phyloP scores from a whole-genome alignment of 2,888 invertebrate species.

The Cactoblastis cactorum region DNA sequence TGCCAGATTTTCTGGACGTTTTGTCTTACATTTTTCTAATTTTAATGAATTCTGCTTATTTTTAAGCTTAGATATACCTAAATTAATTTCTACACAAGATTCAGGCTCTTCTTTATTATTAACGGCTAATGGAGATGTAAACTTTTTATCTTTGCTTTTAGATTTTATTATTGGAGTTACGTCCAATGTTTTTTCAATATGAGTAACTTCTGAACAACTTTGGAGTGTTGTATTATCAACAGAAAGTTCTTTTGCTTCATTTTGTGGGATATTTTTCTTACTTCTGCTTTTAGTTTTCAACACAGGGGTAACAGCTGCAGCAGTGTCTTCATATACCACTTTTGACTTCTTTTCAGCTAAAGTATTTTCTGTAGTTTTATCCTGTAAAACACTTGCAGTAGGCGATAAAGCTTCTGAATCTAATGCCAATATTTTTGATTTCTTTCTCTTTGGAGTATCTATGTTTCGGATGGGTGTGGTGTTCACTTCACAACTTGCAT shows the following conservation, averaged over 20 bases:
- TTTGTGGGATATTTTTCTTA: background rate
- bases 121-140: background rate
- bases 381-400: background rate
- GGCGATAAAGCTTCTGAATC: constrained; percentile 25
- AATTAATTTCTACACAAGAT: background rate
- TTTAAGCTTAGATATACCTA: background rate
- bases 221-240: background rate
- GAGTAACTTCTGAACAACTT: background rate
- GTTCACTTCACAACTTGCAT: constrained; percentile 18
- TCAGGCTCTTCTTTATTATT: background rate
- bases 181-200: background rate
- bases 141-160: constrained; percentile 31
- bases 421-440: constrained; percentile 39
- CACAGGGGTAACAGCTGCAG: background rate
- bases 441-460: constrained; percentile 44
- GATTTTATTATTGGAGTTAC: constrained; percentile 25
- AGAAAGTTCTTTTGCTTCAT: background rate
- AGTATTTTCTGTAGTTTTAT: background rate
- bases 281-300: background rate
- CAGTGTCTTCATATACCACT: background rate
- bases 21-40: constrained; percentile 28
- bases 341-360: background rate
- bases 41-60: constrained; percentile 11
- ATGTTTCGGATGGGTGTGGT: constrained; percentile 45
- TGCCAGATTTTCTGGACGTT: constrained; percentile 58